phyloP scores from a whole-genome alignment of 2,797 vertebrate genomes.

The Oryzias sinensis region DNA sequence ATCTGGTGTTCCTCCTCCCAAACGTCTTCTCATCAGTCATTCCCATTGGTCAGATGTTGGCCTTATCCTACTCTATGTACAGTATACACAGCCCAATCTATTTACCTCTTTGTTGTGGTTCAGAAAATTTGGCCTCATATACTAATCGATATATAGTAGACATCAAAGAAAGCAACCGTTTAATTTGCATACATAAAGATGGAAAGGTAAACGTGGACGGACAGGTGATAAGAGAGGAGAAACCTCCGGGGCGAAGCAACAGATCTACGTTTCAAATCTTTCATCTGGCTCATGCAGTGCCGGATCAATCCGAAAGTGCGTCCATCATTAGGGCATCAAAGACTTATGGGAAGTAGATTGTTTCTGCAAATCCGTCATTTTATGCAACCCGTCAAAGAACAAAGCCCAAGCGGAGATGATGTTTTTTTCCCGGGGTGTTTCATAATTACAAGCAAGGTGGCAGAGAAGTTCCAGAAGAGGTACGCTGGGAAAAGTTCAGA shows the following conservation, averaged over 20 bases:
- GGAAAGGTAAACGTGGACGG: constrained; percentile 49
- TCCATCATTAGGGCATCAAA: constrained; percentile 75
- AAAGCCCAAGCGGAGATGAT: constrained; percentile 59
- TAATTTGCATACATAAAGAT: constrained; percentile 42
- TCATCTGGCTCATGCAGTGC: constrained; percentile 72
- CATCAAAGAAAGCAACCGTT: neutral
- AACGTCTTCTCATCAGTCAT: no score
- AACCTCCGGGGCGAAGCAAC: constrained; percentile 58
- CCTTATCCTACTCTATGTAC: no score
- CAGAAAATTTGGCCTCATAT: no score
- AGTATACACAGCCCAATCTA: no score
- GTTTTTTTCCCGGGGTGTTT: constrained; percentile 18
- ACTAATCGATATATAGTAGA: constrained; percentile 8
- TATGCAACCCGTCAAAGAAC: constrained; percentile 62
- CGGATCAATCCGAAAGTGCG: constrained; percentile 68
- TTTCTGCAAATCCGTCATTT: constrained; percentile 67
- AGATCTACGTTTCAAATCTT: constrained; percentile 65
- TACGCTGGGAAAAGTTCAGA: constrained; percentile 17
- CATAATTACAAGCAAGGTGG: constrained; percentile 35
- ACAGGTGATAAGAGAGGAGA: constrained; percentile 55
- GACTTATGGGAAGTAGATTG: constrained; percentile 56
- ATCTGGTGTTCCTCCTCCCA: no score
- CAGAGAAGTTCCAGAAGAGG: constrained; percentile 19
- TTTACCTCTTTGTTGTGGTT: no score
- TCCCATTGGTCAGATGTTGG: no score